Base-by-base conservation (phyloP, 2,113 vertebrate genomes). In the Phylloscopus trochiloides region DNA sequence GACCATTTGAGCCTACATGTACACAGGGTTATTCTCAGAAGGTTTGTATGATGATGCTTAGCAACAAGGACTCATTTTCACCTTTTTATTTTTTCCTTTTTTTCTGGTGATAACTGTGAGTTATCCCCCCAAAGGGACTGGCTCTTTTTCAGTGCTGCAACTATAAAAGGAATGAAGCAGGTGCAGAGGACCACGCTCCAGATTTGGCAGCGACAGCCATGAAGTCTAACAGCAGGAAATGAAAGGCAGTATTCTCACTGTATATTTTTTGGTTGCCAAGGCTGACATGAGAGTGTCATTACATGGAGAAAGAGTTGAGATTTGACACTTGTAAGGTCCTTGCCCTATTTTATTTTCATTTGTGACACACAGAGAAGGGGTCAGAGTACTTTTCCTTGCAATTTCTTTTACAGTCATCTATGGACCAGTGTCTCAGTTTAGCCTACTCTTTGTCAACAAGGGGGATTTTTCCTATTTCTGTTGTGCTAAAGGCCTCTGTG, bases 171-270 rank as follows among this genome's bases (percentile, higher is more conserved):
- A 85, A 88, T 6, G 4, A 88, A 95, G 84, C 95, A 96, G 92
- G 94, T 94, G 94, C 57, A 73, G 73, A 84, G 68, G 88, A 77
- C 87, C 28, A 31, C 88, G 77, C 38, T 93, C 38, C 70, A 88
- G 72, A 74, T 95, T 88, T 88, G 86, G 79, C 55, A 86, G 59
- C 51, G 82, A 76, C 70, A 96, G 62, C 58, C 88, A 86, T 88
- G 83, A 90, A 93, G 76, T 15, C 32, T 88, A 93, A 92, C 82
- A 88, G 82, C 86, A 94, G 91, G 88, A 95, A 94, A 93, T 80
- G 67, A 91, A 94, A 93, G 38, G 63, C 59, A 90, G 29, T 93
- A 93, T 76, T 96, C 54, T 68, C 87, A 65, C 62, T 76, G 67
- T 62, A 34, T 90, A 62, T 93, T 90, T 90, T 87, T 88, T 70